These are phyloP conservation scores for Ceratotherium simum DNA, from an alignment of 2,113 vertebrate species.

Conservation along the genomic window DNA sequence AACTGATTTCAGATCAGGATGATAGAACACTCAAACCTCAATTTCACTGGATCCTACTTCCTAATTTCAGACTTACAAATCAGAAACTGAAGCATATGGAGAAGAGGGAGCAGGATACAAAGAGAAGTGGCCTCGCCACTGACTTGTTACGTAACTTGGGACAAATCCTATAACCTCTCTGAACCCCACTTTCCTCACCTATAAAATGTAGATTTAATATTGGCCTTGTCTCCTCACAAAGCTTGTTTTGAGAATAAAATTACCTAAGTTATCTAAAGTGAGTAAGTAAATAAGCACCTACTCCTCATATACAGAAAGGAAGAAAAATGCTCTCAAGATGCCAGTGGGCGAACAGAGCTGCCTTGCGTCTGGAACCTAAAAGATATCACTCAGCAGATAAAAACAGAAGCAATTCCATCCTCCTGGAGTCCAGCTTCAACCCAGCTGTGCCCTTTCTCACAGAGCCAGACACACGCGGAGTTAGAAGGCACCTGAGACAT, in stretches of 20 bases:
- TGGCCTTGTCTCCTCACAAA: neutral
- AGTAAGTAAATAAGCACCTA: neutral
- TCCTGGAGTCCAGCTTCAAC: neutral
- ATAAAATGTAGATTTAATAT: neutral
- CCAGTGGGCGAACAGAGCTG: neutral
- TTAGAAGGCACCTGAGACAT: neutral
- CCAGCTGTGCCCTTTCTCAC: neutral
- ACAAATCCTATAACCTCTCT: neutral
- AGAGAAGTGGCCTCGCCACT: neutral
- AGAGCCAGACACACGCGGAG: neutral
- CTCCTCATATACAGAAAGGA: neutral
- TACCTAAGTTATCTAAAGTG: neutral
- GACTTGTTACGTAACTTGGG: neutral
- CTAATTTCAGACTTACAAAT: neutral
- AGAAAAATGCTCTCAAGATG: neutral
- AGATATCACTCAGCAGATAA: neutral
- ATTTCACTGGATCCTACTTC: neutral
- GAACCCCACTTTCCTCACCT: neutral
- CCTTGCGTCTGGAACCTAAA: neutral
- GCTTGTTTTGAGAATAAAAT: slow-evolving; percentile 29
- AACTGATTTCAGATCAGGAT: neutral
- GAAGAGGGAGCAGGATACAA: neutral
- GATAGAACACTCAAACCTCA: neutral
- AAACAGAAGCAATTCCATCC: neutral
- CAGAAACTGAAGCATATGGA: neutral